Evolutionary conservation across 2,113 vertebrate genomes (phyloP).

Genomic region (Eulemur rufifrons): DNA sequence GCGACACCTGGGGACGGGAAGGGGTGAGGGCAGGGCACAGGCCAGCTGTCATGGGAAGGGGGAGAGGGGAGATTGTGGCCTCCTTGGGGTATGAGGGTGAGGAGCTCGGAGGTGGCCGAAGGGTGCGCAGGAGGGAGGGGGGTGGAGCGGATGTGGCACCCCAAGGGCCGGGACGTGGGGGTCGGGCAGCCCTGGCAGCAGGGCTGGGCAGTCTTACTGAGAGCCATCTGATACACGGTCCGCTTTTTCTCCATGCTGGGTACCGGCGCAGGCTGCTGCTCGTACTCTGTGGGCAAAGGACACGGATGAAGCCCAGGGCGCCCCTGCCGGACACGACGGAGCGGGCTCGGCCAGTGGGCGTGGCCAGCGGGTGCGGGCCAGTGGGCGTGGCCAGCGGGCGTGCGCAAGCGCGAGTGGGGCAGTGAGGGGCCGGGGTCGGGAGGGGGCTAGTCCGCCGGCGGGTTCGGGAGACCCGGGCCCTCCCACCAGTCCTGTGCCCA

Average conservation of each 20-base stretch:
- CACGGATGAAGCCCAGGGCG: neutral
- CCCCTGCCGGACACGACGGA: neutral
- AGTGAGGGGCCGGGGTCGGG: constrained; percentile 31
- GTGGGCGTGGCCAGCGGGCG: neutral
- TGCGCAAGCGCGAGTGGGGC: constrained; percentile 47
- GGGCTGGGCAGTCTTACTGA: constrained; percentile 87
- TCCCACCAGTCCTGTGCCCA: constrained; percentile 77
- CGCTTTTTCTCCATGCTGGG: constrained; percentile 93
- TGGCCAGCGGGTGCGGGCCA: neutral
- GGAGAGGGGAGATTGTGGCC: neutral
- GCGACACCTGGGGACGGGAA: constrained; percentile 49
- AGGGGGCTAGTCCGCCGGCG: constrained; percentile 23
- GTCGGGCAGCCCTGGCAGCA: neutral
- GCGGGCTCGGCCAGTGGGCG: neutral
- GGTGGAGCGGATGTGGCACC: rapidly evolving
- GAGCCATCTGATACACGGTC: constrained; percentile 96
- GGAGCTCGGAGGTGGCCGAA: neutral
- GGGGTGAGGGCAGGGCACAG: neutral
- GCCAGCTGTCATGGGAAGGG: neutral
- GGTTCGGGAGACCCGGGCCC: constrained; percentile 55
- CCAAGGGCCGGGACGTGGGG: neutral
- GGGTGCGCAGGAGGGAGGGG: neutral
- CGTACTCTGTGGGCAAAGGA: constrained; percentile 88
- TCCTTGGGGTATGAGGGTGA: neutral
- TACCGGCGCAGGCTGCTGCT: constrained; percentile 86